Percentiles rank a stretch among this genome's conserved stretches.
Evolutionary conservation across 2,797 vertebrate genomes (phyloP).

Genomic region (Pangasius sanitwongsei): DNA sequence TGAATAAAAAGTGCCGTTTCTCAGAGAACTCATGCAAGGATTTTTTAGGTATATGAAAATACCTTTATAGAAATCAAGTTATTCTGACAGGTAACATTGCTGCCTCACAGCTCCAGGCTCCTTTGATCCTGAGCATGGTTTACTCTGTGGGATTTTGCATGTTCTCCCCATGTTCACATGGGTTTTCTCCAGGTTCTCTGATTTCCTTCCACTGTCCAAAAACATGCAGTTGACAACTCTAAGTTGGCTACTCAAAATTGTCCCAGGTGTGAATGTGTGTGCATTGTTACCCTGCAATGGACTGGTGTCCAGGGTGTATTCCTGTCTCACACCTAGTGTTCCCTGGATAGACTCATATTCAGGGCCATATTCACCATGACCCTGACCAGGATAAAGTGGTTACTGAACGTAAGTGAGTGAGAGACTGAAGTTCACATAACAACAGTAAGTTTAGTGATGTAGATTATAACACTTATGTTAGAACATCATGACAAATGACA

Average conservation of each 20-base stretch:
- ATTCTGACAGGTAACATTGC: not conserved
- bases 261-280: not conserved
- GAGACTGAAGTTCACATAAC: not conserved
- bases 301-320: not conserved
- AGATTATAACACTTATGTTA: not conserved
- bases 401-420: not conserved
- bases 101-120: not conserved
- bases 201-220: not conserved
- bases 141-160: not conserved
- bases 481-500: not conserved
- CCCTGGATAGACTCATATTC: not conserved
- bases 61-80: not conserved
- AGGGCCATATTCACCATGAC: not conserved
- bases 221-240: not conserved
- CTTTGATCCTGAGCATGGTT: not conserved
- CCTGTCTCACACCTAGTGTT: not conserved
- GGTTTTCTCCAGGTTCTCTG: not conserved
- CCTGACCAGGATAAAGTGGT: not conserved
- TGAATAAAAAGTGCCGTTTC: not conserved
- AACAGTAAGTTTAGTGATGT: not conserved
- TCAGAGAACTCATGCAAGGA: not conserved
- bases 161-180: not conserved
- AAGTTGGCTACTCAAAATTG: not conserved
- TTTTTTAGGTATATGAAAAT: conserved; percentile 4
- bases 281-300: not conserved